Conservation (phyloP, 2,888 invertebrate species). For the Tyria jacobaeae region DNA sequence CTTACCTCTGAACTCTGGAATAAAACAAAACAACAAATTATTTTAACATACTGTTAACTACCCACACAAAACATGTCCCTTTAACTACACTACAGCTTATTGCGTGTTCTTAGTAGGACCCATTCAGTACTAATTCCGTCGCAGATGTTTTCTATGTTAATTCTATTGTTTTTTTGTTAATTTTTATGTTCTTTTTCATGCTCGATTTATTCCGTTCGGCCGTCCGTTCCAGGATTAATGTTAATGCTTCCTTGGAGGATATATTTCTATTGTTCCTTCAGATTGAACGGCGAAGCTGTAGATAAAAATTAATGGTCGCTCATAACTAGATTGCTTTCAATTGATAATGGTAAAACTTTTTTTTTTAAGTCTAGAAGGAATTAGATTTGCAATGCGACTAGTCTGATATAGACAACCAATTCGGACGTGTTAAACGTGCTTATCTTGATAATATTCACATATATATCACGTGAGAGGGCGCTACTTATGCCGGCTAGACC, state of each 20-base stretch:
- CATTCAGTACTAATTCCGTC: slow-evolving; percentile 67
- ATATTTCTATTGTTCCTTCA: slow-evolving; percentile 48
- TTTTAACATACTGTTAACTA: neutral
- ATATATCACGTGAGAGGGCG: no score
- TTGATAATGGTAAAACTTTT: neutral
- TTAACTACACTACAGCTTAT: neutral
- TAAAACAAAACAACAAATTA: no score
- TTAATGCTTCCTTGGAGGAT: slow-evolving; percentile 69
- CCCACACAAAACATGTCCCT: no score
- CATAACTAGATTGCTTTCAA: slow-evolving; percentile 37
- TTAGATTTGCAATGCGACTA: neutral
- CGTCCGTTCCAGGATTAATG: slow-evolving; percentile 80
- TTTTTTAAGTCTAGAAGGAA: neutral
- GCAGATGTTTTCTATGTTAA: slow-evolving; percentile 86
- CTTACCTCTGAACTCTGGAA: no score
- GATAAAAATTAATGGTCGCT: slow-evolving; percentile 44
- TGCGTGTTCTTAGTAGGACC: slow-evolving; percentile 54
- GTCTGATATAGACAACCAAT: no score
- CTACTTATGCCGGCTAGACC: no score
- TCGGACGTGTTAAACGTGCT: no score
- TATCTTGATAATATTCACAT: no score
- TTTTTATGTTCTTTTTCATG: slow-evolving; percentile 83
- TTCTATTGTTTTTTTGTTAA: slow-evolving; percentile 87
- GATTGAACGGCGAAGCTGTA: slow-evolving; percentile 42
- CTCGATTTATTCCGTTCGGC: slow-evolving; percentile 79